Base-by-base conservation (phyloP, 2,888 invertebrate species). In the Xanthia icteritia region DNA sequence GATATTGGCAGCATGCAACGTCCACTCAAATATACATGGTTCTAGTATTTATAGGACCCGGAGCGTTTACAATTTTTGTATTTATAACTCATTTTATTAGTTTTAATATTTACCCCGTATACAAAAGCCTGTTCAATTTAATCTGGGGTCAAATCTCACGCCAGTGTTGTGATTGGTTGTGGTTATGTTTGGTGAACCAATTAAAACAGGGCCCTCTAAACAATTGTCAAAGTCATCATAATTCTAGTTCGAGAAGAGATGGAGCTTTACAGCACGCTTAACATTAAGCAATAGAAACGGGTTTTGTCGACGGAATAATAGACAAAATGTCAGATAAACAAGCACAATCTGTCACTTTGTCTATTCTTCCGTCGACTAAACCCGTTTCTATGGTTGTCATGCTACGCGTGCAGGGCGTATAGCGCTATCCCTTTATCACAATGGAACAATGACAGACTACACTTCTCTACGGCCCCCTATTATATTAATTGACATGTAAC, bases 71-170 rank as follows among this genome's bases (percentile, higher is more conserved):
- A 84, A 36, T 54, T 80, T 83, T 66, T 63, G 23, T 27, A 45
- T 75, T 36, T 63, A 71, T 63, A 39, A 81, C 72, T 73, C 61
- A 67, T 83, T 81, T 66, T 74, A 58, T 83, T 83, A 86, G 73
- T 68, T 82, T 73, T 68, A 77, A 64, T n/a, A 23, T 61, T 77
- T n/a, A 36, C 58, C 51, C 51, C 0, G 23, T 58, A 58, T 58
- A 64, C 54, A 13, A 51, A 39, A 64, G 64, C 36, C 4, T 39
- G 20, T n/a, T 64, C 11, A 27, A 23, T 78, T 83, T 77, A 42
- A 65, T 58, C 64, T 36, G 27, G 39, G 13, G 20, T n/a, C 6
- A 20, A 56, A 17, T 79, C 31, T 45, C 48, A 15, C 5, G 27
- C 6, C 17, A 36, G 3, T 65, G 1, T 23, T 54, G 20, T 64